phyloP scores from a whole-genome alignment of 2,888 invertebrate species.

The Sesia bembeciformis region DNA sequence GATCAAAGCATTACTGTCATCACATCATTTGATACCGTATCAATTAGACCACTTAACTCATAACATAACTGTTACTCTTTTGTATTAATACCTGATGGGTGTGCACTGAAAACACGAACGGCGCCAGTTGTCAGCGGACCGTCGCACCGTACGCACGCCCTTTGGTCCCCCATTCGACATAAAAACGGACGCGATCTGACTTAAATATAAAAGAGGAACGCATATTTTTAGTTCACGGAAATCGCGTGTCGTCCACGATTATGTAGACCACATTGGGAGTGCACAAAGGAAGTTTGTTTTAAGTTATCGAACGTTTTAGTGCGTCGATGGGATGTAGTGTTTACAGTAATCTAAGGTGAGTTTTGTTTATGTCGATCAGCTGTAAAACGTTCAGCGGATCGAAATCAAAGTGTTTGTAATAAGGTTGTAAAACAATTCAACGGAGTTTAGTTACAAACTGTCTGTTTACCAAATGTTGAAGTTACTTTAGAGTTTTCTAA shows the following conservation, averaged over 20 bases:
- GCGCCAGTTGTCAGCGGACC: slow-evolving; percentile 44
- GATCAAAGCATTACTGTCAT: slow-evolving; percentile 6
- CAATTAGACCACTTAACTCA: slow-evolving; percentile 31
- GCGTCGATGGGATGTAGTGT: slow-evolving; percentile 40
- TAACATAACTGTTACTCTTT: too few species aligned
- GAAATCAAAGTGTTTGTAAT: too few species aligned
- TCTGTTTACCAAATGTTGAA: too few species aligned
- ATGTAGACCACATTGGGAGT: slow-evolving; percentile 11
- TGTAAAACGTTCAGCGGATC: slow-evolving; percentile 19
- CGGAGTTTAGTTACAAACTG: too few species aligned
- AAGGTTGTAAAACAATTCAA: too few species aligned
- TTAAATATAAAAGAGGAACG: slow-evolving; percentile 35
- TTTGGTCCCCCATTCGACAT: slow-evolving; percentile 25
- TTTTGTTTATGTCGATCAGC: slow-evolving; percentile 54
- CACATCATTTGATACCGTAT: slow-evolving; percentile 28
- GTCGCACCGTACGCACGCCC: slow-evolving; percentile 52
- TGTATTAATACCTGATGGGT: slow-evolving; percentile 38
- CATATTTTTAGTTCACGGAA: slow-evolving; percentile 54
- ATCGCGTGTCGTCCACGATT: slow-evolving; percentile 34
- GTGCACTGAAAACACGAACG: slow-evolving; percentile 17
- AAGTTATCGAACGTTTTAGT: slow-evolving; percentile 24
- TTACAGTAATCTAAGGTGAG: slow-evolving; percentile 42
- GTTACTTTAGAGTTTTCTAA: too few species aligned
- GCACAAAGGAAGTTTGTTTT: slow-evolving; percentile 4
- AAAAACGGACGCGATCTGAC: slow-evolving; percentile 34